Conservation (phyloP, 2,888 invertebrate genomes). For the Campoplex capitator region DNA sequence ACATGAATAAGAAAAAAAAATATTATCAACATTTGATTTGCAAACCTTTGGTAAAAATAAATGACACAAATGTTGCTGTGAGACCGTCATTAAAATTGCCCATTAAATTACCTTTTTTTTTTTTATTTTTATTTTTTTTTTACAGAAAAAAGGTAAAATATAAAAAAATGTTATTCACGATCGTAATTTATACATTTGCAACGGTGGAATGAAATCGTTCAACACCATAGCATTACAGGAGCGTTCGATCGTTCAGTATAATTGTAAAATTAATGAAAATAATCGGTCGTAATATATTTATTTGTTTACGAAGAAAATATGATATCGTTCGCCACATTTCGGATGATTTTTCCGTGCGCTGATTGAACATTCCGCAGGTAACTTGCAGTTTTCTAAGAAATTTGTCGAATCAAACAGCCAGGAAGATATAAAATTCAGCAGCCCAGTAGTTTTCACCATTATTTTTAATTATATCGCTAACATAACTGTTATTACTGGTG, state of each 20-base stretch:
- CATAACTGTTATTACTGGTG: background rate
- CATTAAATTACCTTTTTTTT: background rate
- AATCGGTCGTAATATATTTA: conserved; percentile 20
- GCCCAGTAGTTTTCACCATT: background rate
- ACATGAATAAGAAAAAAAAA: background rate
- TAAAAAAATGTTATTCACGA: background rate
- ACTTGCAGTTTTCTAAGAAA: conserved; percentile 34
- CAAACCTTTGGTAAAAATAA: background rate
- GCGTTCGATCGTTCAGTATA: conserved; percentile 26
- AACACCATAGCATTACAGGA: conserved; percentile 21
- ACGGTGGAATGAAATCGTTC: conserved; percentile 15
- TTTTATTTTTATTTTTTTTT: background rate
- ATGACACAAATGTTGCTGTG: background rate
- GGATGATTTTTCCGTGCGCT: conserved; percentile 6
- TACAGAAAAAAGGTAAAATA: background rate
- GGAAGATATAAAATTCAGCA: conserved; percentile 11
- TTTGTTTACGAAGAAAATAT: conserved; percentile 5
- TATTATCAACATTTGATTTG: background rate
- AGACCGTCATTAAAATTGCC: background rate
- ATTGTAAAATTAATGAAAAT: conserved; percentile 18
- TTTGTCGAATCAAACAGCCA: background rate
- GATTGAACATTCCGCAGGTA: conserved; percentile 4
- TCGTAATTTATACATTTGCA: conserved; percentile 36
- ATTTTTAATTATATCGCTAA: conserved; percentile 10
- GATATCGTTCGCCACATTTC: conserved; percentile 31